Conservation (phyloP, 92 coral and sea anemone genomes). For the Phenganax marumi region DNA sequence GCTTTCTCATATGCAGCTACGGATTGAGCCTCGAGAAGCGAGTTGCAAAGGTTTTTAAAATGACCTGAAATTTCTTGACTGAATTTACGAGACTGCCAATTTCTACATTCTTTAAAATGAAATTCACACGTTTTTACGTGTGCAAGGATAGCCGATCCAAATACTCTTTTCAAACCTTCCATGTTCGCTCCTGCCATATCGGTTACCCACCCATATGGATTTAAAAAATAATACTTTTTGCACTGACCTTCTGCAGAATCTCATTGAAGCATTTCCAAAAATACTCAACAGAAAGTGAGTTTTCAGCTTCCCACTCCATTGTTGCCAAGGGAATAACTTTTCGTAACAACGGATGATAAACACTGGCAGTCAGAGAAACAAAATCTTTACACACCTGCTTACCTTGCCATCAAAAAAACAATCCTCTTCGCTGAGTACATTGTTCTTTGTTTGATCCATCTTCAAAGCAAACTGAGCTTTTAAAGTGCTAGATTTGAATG, state of each 20-base stretch:
- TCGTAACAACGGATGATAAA: conserved; percentile 1
- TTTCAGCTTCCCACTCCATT: conserved; percentile 7
- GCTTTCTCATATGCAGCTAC: conserved; percentile 44
- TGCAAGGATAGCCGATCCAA: not conserved
- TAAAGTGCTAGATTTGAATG: conserved; percentile 15
- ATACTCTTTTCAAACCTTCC: conserved; percentile 17
- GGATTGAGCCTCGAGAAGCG: conserved; percentile 47
- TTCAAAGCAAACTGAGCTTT: conserved; percentile 25
- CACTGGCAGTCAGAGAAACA: conserved; percentile 14
- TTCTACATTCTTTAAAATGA: conserved; percentile 19
- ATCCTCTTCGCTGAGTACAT: not conserved
- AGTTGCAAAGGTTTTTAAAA: conserved; percentile 41
- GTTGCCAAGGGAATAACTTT: conserved; percentile 31
- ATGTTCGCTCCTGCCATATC: conserved; percentile 20
- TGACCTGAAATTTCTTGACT: not conserved
- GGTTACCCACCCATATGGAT: conserved; percentile 20
- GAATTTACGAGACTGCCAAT: not conserved
- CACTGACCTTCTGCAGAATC: conserved; percentile 17
- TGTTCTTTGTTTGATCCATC: conserved; percentile 13
- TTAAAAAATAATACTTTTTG: conserved; percentile 4
- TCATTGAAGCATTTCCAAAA: conserved; percentile 23
- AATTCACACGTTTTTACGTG: conserved; percentile 16
- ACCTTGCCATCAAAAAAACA: conserved; percentile 22
- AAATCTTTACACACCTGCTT: conserved; percentile 18
- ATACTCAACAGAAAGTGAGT: not conserved